A percentile compares a stretch with the other conserved stretches of the same genome.
phyloP scores from a whole-genome alignment of 1,140 invertebrate genomes.

The Drosophila sturtevanti region DNA sequence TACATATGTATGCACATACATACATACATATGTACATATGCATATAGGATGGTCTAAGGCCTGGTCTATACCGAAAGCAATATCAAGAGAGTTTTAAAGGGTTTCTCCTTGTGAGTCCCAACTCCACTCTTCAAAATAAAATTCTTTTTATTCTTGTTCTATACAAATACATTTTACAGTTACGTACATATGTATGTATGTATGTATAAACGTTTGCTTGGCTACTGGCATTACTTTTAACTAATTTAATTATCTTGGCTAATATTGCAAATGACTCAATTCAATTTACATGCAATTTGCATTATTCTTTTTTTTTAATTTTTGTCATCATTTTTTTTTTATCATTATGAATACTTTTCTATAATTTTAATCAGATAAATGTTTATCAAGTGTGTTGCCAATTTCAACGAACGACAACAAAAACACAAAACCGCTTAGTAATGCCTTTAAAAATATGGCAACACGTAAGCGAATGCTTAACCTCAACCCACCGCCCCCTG shows the following conservation, averaged over 20 bases:
- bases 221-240: too few species aligned
- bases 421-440: constrained; percentile 75
- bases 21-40: too few species aligned
- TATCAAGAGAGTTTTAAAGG: too few species aligned
- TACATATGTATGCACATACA: too few species aligned
- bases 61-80: too few species aligned
- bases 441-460: constrained; percentile 81
- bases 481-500: not conserved
- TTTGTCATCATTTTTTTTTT: not conserved
- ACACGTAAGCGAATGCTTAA: constrained; percentile 68
- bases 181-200: too few species aligned
- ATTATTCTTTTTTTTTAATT: not conserved
- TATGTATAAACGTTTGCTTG: not conserved
- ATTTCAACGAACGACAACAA: constrained; percentile 50
- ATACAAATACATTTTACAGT: too few species aligned
- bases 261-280: not conserved
- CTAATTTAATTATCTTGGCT: not conserved
- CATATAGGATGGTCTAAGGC: too few species aligned
- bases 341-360: constrained; percentile 9
- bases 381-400: constrained; percentile 66
- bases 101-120: too few species aligned
- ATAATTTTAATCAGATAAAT: constrained; percentile 68
- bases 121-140: too few species aligned
- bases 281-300: constrained; percentile 4
- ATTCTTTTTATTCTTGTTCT: too few species aligned